These are phyloP conservation scores for Harpalus rubripes DNA, from an alignment of 2,888 invertebrate genomes.

Conservation along the genomic window DNA sequence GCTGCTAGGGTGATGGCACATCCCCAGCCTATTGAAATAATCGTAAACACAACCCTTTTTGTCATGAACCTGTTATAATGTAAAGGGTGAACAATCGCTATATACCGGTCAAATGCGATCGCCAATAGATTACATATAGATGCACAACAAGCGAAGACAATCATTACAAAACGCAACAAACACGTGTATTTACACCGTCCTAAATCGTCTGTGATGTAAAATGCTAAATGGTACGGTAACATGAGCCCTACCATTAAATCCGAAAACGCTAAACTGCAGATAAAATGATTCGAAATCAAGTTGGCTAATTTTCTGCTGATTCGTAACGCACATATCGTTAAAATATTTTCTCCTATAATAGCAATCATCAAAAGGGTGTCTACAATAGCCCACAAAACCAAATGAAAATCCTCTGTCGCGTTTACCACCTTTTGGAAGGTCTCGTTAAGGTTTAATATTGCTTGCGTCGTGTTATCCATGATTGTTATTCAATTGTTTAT, in stretches of 20 bases:
- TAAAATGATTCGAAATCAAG: constrained; percentile 87
- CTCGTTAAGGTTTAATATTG: background rate
- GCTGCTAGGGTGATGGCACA: constrained; percentile 83
- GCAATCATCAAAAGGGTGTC: constrained; percentile 83
- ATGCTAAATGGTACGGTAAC: constrained; percentile 88
- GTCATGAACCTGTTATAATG: constrained; percentile 89
- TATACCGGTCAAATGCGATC: constrained; percentile 89
- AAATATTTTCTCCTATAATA: constrained; percentile 86
- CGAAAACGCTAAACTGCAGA: constrained; percentile 88
- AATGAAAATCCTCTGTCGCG: constrained; percentile 33
- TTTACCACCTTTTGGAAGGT: constrained; percentile 1
- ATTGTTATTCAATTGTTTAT: constrained; percentile 28
- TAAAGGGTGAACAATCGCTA: constrained; percentile 89
- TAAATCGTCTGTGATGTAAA: constrained; percentile 83
- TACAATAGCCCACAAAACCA: constrained; percentile 81
- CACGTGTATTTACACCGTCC: constrained; percentile 83
- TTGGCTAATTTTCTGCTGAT: constrained; percentile 84
- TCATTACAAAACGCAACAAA: constrained; percentile 85
- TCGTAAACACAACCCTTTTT: constrained; percentile 81
- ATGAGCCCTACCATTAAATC: constrained; percentile 89
- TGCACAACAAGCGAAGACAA: constrained; percentile 87
- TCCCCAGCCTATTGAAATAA: constrained; percentile 85
- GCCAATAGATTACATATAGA: constrained; percentile 89
- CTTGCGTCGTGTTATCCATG: constrained; percentile 25
- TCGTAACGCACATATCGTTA: constrained; percentile 87